Base-by-base conservation (phyloP, 2,797 vertebrate species). In the Fratercula arctica region DNA sequence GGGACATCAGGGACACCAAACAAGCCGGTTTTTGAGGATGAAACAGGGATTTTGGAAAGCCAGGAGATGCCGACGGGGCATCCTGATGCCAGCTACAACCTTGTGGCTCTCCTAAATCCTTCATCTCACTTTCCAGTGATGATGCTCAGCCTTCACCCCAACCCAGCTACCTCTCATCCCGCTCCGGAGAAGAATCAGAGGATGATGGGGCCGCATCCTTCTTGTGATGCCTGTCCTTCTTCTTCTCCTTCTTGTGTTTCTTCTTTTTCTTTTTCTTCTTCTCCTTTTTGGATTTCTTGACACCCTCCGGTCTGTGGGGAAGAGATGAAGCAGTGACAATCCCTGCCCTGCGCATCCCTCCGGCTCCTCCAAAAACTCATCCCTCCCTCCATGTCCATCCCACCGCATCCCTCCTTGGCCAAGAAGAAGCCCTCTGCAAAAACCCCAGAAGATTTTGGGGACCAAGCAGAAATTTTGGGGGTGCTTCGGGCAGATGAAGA, bases 221-320 rank as follows among this genome's bases (percentile, higher is more conserved):
- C 66, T 96, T 97, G 78, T 98, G 98, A 69, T 98, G 98, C 33
- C 97, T 97, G 16, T 98, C 97, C 68, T 97, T 98, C 43, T 93
- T 98, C 93, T 98, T 99, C 46, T 98, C 96, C 39, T 98, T 98
- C 87, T 97, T 98, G 6, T 97, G 96, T 90, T 99, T 99, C 83
- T 98, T 98, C 67, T 97, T 96, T 16, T 96, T 98, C 51, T 98
- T 98, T 23, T 98, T 98, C 66, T 99, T 99, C 56, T 99, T 99
- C 61, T 99, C 98, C 64, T 99, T 99, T 85, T 98, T 99, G 95
- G 98, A 98, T 85, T 98, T 99, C 97, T 98, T 99, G 94, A 97
- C 95, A 61, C 83, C 92, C 13, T 98, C 98, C 0, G 93, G 95
- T 50, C 99, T 99, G 77, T 1, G 6, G 9, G 54, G 13, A 64